Percentiles rank a stretch among this genome's conserved stretches.
These are phyloP conservation scores for Strigops habroptila DNA, from an alignment of 2,113 vertebrate genomes.

Conservation along the genomic window DNA sequence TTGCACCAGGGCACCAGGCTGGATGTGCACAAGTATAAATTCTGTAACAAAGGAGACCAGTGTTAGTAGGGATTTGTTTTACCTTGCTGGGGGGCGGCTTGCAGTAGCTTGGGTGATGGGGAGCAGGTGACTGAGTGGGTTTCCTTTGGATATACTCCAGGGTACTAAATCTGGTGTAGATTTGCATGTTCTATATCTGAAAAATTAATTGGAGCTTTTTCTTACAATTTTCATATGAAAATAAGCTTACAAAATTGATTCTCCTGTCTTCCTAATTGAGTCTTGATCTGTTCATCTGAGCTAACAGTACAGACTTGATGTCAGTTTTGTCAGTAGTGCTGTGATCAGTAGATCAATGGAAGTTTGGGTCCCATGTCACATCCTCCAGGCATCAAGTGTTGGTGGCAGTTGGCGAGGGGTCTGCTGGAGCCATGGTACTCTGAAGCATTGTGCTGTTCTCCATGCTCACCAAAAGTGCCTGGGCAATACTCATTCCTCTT, in stretches of 20 bases:
- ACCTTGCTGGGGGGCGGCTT: neutral
- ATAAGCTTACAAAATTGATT: neutral
- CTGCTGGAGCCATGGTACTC: fast-evolving
- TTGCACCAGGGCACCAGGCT: neutral
- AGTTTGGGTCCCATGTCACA: neutral
- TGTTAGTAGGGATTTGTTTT: neutral
- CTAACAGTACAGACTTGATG: neutral
- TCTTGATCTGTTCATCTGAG: neutral
- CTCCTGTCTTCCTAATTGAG: neutral
- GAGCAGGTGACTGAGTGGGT: neutral
- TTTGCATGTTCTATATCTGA: neutral
- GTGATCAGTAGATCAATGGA: neutral
- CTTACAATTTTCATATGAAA: neutral
- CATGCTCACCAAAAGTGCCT: neutral
- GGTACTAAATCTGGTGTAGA: neutral
- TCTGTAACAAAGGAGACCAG: neutral
- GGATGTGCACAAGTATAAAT: neutral
- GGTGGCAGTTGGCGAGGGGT: fast-evolving
- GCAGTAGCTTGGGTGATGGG: neutral
- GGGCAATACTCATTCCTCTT: fast-evolving
- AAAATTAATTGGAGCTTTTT: neutral
- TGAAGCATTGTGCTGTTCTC: neutral
- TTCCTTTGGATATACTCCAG: neutral
- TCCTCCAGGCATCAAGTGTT: neutral
- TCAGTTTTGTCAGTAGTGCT: neutral